A percentile compares a stretch with the other conserved stretches of the same genome.
Conservation (phyloP, 1,140 invertebrate species). For the Ptiloglossa arizonensis region DNA sequence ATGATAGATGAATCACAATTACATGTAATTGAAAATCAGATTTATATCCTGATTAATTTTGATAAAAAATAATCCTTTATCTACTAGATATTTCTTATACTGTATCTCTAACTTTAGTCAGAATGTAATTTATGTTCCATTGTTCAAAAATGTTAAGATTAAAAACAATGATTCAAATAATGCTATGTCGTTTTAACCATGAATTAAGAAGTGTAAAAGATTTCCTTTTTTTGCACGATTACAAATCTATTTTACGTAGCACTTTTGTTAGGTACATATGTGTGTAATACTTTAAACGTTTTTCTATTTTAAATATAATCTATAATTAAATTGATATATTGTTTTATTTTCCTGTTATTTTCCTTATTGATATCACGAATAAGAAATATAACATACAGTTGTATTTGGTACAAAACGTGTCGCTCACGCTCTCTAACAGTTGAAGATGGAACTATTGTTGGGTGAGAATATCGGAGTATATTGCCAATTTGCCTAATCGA, state of each 20-base stretch:
- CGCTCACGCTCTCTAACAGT: slow-evolving; percentile 27
- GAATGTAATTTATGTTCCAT: background rate
- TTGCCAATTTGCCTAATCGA: slow-evolving; percentile 34
- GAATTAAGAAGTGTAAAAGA: background rate
- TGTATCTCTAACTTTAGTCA: background rate
- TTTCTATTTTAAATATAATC: too few relatives aligned
- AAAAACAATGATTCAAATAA: background rate
- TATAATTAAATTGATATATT: background rate
- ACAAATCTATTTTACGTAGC: background rate
- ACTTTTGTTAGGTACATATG: background rate
- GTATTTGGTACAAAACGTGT: slow-evolving; percentile 10
- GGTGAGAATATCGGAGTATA: background rate
- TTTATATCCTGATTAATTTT: background rate
- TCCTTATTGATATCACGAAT: background rate
- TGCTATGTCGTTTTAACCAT: background rate
- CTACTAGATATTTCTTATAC: too few relatives aligned
- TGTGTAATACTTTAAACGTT: background rate
- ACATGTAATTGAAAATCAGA: background rate
- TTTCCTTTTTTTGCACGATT: background rate
- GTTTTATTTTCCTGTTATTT: background rate
- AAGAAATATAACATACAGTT: background rate
- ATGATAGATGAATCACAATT: slow-evolving; percentile 1
- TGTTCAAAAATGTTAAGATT: background rate
- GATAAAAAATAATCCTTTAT: background rate
- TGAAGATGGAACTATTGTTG: background rate